These are phyloP conservation scores for Archocentrus centrarchus DNA, from an alignment of 2,113 vertebrate species.

Conservation along the genomic window DNA sequence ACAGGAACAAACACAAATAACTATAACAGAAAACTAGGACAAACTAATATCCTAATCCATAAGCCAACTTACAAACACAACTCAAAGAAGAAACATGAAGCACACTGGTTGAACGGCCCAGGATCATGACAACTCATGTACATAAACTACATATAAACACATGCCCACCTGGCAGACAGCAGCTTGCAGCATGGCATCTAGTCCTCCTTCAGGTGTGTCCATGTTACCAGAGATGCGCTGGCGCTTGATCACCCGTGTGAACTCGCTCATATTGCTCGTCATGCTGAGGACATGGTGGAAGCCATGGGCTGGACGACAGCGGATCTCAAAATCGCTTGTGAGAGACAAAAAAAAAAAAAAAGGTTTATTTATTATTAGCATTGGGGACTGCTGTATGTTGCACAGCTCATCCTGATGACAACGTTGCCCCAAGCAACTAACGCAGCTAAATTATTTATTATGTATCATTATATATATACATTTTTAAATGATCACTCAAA, in stretches of 20 bases:
- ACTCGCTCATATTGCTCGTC: conserved; percentile 93
- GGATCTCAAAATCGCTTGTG: conserved; percentile 89
- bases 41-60: too few species aligned
- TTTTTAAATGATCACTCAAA: not conserved
- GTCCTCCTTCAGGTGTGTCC: conserved; percentile 96
- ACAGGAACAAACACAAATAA: too few species aligned
- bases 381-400: conserved; percentile 6
- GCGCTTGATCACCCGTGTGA: conserved; percentile 89
- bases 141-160: not conserved
- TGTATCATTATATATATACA: not conserved
- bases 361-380: conserved; percentile 5
- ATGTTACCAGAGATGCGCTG: conserved; percentile 97
- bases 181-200: conserved; percentile 97
- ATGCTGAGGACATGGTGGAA: conserved; percentile 94
- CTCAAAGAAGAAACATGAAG: too few species aligned
- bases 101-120: too few species aligned
- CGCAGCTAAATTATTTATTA: not conserved
- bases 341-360: not conserved
- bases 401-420: not conserved
- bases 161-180: conserved; percentile 91
- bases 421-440: conserved; percentile 8
- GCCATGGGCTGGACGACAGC: conserved; percentile 94
- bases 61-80: too few species aligned
- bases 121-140: not conserved
- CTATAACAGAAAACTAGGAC: too few species aligned